Evolutionary conservation across 2,888 invertebrate genomes (phyloP).

Genomic region (Aproaerema taeniolella): DNA sequence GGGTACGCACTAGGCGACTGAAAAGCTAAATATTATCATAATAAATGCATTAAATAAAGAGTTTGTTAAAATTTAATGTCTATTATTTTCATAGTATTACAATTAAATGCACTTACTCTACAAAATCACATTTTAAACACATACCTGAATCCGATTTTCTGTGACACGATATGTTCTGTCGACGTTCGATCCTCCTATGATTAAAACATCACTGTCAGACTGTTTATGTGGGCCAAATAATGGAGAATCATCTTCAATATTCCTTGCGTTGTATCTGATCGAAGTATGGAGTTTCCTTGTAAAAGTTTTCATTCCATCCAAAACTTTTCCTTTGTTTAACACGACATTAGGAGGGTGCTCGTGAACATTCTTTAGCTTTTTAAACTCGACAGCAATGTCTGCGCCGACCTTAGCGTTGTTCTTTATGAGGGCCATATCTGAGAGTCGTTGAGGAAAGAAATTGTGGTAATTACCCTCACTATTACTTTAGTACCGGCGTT

Average conservation of each 20-base stretch:
- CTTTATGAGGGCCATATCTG: slow-evolving; percentile 93
- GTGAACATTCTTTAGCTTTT: slow-evolving; percentile 53
- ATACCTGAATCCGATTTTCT: slow-evolving; percentile 81
- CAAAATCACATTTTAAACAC: too few relatives aligned
- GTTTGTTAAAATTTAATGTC: slow-evolving; percentile 62
- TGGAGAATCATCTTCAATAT: slow-evolving; percentile 23
- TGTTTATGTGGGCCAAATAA: slow-evolving; percentile 23
- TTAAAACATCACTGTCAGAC: slow-evolving; percentile 67
- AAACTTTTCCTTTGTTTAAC: slow-evolving; percentile 27
- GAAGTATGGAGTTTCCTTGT: slow-evolving; percentile 50
- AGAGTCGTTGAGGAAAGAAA: slow-evolving; percentile 53
- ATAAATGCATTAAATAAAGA: slow-evolving; percentile 75
- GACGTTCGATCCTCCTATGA: slow-evolving; percentile 88
- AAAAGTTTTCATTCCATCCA: slow-evolving; percentile 22
- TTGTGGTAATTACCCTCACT: slow-evolving; percentile 50
- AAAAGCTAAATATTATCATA: slow-evolving; percentile 75
- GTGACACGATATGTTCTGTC: slow-evolving; percentile 83
- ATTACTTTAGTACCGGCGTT: slow-evolving; percentile 43
- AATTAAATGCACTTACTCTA: too few relatives aligned
- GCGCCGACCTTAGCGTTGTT: slow-evolving; percentile 94
- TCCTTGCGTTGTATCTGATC: slow-evolving; percentile 21
- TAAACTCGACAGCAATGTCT: slow-evolving; percentile 83
- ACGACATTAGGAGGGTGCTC: slow-evolving; percentile 41
- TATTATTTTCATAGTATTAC: slow-evolving; percentile 1
- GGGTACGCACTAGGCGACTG: slow-evolving; percentile 77